Conservation (phyloP, 2,113 vertebrate genomes). For the Zapornia atra region DNA sequence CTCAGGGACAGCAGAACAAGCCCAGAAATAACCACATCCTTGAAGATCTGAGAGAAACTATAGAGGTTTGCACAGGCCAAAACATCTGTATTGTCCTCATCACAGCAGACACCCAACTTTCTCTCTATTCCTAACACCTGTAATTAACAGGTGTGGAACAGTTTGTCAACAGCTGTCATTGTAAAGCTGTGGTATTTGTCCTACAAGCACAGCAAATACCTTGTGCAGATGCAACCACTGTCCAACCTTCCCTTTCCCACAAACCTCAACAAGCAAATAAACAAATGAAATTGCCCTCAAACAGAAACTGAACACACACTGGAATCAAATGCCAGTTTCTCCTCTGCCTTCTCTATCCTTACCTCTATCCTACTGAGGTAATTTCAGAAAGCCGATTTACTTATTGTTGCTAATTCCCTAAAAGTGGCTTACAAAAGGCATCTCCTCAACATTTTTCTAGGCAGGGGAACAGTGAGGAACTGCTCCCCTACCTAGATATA, state of each 20-base stretch:
- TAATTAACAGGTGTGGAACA: constrained; percentile 63
- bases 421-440: background rate
- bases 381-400: background rate
- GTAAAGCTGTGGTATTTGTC: constrained; percentile 21
- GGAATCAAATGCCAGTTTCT: background rate
- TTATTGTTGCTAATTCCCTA: background rate
- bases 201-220: background rate
- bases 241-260: constrained; percentile 25
- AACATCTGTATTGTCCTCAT: background rate
- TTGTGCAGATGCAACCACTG: background rate
- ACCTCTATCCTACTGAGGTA: background rate
- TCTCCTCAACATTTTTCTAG: background rate
- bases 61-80: background rate
- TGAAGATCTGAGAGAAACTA: background rate
- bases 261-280: background rate
- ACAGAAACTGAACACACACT: constrained; percentile 26
- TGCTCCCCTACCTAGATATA: background rate
- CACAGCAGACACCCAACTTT: constrained; percentile 47
- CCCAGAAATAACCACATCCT: background rate
- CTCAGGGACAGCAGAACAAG: background rate
- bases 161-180: constrained; percentile 60
- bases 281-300: background rate
- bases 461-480: background rate
- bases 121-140: background rate
- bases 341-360: background rate